Percentiles rank a stretch among this genome's conserved stretches.
These are phyloP conservation scores for Aethes cnicana DNA, from an alignment of 2,888 invertebrate genomes.

Conservation along the genomic window DNA sequence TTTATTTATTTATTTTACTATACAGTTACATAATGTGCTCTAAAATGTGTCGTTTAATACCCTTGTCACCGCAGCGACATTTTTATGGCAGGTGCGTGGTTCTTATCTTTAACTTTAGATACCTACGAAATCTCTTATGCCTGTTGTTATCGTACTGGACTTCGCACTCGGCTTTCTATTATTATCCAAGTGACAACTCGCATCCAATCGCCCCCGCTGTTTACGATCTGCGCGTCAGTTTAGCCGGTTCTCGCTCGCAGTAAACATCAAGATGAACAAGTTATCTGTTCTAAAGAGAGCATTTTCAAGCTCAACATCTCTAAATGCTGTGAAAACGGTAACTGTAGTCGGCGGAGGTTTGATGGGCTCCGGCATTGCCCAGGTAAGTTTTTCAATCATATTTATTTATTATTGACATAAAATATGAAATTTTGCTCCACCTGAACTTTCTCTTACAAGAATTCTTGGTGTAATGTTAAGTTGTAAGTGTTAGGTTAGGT, in stretches of 20 bases:
- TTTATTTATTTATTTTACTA: neutral
- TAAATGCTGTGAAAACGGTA: slow-evolving; percentile 88
- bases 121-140: neutral
- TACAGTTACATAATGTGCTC: slow-evolving; percentile 7
- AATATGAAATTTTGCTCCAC: too few species aligned
- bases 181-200: neutral
- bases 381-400: slow-evolving; percentile 81
- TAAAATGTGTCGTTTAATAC: slow-evolving; percentile 33
- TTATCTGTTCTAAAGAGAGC: slow-evolving; percentile 60
- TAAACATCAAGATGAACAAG: slow-evolving; percentile 57
- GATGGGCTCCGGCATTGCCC: slow-evolving; percentile 95
- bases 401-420: too few species aligned
- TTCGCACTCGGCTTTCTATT: slow-evolving; percentile 18
- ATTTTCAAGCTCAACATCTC: slow-evolving; percentile 63
- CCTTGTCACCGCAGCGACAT: slow-evolving; percentile 26
- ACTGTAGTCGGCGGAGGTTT: slow-evolving; percentile 93
- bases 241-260: slow-evolving; percentile 25
- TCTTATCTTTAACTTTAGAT: slow-evolving; percentile 18
- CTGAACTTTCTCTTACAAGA: too few species aligned
- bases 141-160: slow-evolving; percentile 21
- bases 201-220: neutral
- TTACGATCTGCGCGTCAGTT: slow-evolving; percentile 18
- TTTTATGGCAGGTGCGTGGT: slow-evolving; percentile 35
- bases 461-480: too few species aligned
- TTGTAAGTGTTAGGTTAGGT: too few species aligned